A percentile compares a stretch with the other conserved stretches of the same genome.
These are phyloP conservation scores for Heliconius nattereri DNA, from an alignment of 1,140 invertebrate species.

Conservation along the genomic window DNA sequence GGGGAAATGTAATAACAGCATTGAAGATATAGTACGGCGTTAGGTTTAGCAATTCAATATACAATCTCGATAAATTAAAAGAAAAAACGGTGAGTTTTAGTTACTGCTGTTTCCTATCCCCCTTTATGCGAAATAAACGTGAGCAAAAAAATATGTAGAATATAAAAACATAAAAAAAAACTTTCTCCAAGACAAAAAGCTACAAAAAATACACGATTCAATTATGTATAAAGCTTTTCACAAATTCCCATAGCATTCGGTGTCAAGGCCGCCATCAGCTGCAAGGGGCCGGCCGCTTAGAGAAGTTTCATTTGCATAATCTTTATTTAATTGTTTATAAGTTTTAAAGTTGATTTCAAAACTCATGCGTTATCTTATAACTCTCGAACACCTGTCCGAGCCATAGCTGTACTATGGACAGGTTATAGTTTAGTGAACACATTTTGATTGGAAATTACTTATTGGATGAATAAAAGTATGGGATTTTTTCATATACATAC, in stretches of 20 bases:
- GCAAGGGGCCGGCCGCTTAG: slow-evolving; percentile 10
- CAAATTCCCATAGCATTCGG: slow-evolving; percentile 14
- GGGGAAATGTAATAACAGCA: too few relatives aligned
- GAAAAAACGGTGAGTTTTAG: too few relatives aligned
- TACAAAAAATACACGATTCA: background rate
- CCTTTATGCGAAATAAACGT: too few relatives aligned
- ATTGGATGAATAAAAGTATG: slow-evolving; percentile 11
- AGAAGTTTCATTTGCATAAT: slow-evolving; percentile 63
- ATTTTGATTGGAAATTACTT: slow-evolving; percentile 34
- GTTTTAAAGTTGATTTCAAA: slow-evolving; percentile 52
- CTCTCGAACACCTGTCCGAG: slow-evolving; percentile 43
- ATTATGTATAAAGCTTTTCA: background rate
- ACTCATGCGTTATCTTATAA: slow-evolving; percentile 39
- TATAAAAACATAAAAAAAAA: background rate
- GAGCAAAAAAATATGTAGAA: too few relatives aligned
- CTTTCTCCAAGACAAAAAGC: background rate
- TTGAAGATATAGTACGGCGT: too few relatives aligned
- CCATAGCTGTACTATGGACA: slow-evolving; percentile 27
- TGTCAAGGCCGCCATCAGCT: slow-evolving; percentile 43
- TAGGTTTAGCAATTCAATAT: too few relatives aligned
- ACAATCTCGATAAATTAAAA: too few relatives aligned
- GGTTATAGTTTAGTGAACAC: slow-evolving; percentile 30
- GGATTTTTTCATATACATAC: background rate
- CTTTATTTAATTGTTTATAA: slow-evolving; percentile 68
- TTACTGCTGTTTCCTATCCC: too few relatives aligned